Evolutionary conservation across 2,113 vertebrate species (phyloP).

Genomic region (Siniperca chuatsi): DNA sequence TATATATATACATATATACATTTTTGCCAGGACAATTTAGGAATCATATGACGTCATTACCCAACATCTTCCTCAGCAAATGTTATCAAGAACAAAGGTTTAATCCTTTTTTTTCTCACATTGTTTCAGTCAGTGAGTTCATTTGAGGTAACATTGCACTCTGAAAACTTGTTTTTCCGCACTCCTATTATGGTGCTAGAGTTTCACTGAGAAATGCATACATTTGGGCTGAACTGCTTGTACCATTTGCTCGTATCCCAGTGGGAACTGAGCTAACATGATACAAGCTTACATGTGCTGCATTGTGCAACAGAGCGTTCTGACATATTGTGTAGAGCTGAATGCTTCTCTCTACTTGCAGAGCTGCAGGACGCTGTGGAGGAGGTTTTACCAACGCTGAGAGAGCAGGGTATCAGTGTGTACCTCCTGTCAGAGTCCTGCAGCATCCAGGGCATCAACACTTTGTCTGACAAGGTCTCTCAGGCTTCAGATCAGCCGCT

Average conservation of each 20-base stretch:
- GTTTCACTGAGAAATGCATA: constrained; percentile 9
- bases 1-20: too few relatives aligned
- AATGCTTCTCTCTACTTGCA: constrained; percentile 64
- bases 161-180: neutral
- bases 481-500: constrained; percentile 78
- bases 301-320: constrained; percentile 32
- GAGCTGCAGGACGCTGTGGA: constrained; percentile 84
- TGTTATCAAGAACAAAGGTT: neutral
- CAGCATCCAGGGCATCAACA: constrained; percentile 74
- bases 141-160: neutral
- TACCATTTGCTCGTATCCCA: constrained; percentile 34
- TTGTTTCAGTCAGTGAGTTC: neutral
- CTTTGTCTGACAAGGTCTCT: constrained; percentile 77
- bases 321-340: neutral
- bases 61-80: neutral
- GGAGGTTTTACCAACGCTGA: constrained; percentile 84
- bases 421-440: constrained; percentile 82
- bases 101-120: neutral
- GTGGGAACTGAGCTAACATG: constrained; percentile 21
- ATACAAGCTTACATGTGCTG: constrained; percentile 40
- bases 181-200: neutral
- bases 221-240: neutral
- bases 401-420: constrained; percentile 77
- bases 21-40: neutral
- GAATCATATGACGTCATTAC: neutral